phyloP scores from a whole-genome alignment of 2,888 invertebrate species.

The Dermolepida albohirtum region DNA sequence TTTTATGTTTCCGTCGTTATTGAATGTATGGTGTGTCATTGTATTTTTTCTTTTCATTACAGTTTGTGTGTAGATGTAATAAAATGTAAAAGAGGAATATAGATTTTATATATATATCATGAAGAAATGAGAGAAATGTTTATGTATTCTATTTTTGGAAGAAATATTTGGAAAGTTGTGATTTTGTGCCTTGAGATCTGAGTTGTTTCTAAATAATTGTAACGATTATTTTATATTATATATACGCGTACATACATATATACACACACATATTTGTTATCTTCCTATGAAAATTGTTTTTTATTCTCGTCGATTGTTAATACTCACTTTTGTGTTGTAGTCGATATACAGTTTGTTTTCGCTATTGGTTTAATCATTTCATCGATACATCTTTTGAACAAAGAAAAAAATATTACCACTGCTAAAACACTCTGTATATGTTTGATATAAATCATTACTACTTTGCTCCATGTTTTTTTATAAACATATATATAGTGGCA shows the following conservation, averaged over 20 bases:
- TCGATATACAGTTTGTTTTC: conserved; percentile 34
- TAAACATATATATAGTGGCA: conserved; percentile 40
- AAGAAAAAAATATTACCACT: conserved; percentile 15
- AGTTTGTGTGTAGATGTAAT: conserved; percentile 30
- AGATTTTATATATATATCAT: conserved; percentile 25
- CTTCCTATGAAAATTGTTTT: conserved; percentile 31
- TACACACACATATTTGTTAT: conserved; percentile 30
- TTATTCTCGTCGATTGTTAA: conserved; percentile 45
- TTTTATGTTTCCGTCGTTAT: conserved; percentile 8
- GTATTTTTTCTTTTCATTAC: conserved; percentile 15
- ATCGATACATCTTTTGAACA: neutral
- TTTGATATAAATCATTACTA: neutral
- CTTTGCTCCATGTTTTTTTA: conserved; percentile 8
- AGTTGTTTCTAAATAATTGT: conserved; percentile 40
- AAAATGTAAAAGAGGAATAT: conserved; percentile 27
- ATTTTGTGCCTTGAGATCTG: conserved; percentile 64
- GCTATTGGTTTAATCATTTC: conserved; percentile 15
- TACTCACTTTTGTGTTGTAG: conserved; percentile 53
- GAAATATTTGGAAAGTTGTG: conserved; percentile 53
- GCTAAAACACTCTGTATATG: conserved; percentile 8
- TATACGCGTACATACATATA: conserved; percentile 1
- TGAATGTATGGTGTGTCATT: conserved; percentile 12
- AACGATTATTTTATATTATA: neutral
- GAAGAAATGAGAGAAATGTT: conserved; percentile 23
- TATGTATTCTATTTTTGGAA: conserved; percentile 47